Conservation (phyloP, 2,113 vertebrate species). For the Ochotona princeps region DNA sequence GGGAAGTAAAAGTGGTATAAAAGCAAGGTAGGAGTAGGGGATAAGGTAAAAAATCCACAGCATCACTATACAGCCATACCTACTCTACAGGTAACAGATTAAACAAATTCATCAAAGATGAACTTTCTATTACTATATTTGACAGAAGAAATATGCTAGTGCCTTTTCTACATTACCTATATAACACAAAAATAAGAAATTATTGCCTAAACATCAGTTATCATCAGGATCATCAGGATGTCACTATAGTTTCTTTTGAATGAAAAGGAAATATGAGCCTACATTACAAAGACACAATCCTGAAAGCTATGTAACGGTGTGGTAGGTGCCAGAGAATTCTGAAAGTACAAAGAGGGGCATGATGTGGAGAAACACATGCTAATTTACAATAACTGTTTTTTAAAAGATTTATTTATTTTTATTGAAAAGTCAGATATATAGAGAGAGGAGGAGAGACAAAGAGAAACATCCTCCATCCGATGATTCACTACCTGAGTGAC, state of each 20-base stretch:
- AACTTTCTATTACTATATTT: not conserved
- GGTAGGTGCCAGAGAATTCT: not conserved
- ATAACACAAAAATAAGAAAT: not conserved
- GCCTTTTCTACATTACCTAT: not conserved
- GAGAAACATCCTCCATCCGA: too few species aligned
- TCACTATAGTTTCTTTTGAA: not conserved
- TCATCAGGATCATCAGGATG: not conserved
- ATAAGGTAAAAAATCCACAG: not conserved
- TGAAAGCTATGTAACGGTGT: not conserved
- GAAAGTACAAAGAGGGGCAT: not conserved
- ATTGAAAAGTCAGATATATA: too few species aligned
- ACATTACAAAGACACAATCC: not conserved
- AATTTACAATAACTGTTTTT: not conserved
- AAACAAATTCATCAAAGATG: not conserved
- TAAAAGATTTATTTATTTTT: too few species aligned
- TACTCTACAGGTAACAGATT: not conserved
- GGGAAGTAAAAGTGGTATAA: not conserved
- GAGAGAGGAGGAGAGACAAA: too few species aligned
- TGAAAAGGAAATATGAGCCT: not conserved
- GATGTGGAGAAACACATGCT: not conserved
- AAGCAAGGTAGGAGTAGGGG: not conserved
- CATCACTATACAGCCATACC: not conserved
- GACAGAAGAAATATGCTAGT: not conserved
- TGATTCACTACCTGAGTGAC: too few species aligned
- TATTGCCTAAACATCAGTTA: not conserved